These are phyloP conservation scores for Zygothrica quintamaculata DNA, from an alignment of 2,888 invertebrate genomes.

Conservation along the genomic window DNA sequence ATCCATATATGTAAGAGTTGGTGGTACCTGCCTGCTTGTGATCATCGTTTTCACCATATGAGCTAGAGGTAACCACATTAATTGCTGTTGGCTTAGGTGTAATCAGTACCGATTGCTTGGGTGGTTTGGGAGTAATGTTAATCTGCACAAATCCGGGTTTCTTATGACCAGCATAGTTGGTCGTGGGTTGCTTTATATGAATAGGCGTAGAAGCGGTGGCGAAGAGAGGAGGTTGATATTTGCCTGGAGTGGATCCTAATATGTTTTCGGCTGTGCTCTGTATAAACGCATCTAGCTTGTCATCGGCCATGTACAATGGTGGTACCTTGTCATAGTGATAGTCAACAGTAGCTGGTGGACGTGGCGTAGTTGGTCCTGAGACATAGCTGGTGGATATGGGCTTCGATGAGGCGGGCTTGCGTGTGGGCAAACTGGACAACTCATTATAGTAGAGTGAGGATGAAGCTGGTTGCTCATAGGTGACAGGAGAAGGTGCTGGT, in stretches of 20 bases:
- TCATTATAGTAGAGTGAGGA: constrained; percentile 53
- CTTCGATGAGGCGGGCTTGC: constrained; percentile 65
- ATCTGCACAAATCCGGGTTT: constrained; percentile 83
- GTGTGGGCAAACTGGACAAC: constrained; percentile 61
- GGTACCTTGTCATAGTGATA: constrained; percentile 76
- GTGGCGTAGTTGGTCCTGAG: constrained; percentile 85
- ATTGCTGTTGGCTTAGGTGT: constrained; percentile 88
- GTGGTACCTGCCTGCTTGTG: constrained; percentile 70
- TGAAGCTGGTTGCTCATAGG: constrained; percentile 40
- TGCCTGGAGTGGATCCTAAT: constrained; percentile 59
- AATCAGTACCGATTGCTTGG: constrained; percentile 85
- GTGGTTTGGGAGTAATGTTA: constrained; percentile 86
- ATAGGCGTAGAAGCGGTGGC: constrained; percentile 81
- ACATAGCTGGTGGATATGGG: constrained; percentile 85
- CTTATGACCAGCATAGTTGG: constrained; percentile 56
- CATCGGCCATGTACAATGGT: constrained; percentile 76
- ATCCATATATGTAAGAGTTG: constrained; percentile 84
- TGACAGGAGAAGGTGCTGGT: constrained; percentile 7
- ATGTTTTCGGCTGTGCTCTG: constrained; percentile 78
- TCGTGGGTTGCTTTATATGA: constrained; percentile 77
- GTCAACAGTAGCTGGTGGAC: constrained; percentile 84
- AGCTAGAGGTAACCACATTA: constrained; percentile 72
- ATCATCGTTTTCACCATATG: constrained; percentile 60
- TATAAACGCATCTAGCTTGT: constrained; percentile 81
- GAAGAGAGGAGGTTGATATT: constrained; percentile 66